Evolutionary conservation across 2,113 vertebrate genomes (phyloP), one percentile per base, ranked within the genome.

Genomic region (Gymnobelideus leadbeateri): DNA sequence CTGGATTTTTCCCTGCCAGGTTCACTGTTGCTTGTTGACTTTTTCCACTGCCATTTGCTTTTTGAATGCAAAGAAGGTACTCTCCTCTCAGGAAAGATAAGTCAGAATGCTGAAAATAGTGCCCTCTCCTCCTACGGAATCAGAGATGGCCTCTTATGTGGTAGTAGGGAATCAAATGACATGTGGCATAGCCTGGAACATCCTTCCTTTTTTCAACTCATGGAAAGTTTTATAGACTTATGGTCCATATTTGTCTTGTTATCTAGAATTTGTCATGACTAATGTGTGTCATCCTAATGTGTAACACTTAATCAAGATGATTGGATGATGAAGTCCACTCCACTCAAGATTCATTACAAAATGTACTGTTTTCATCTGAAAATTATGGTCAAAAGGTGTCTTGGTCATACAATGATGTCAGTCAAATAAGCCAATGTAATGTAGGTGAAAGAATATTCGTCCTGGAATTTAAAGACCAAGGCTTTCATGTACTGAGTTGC

Each of bases 11-110:
- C 91, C 94, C 46, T 94, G 1, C 91, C 77, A 89, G 19, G 31
- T 92, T 96, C 8, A 19, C 54, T 92, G 9, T 96, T 91, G 61
- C 49, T 95, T 53, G 89, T 95, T 93, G 91, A 84, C 25, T 93
- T 89, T n/a, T 9, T 0, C 0, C 0, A 6, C 49, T 68, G 51
- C 21, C 2, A 37, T 61, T 92, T 37, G 90, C 57, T 96, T 94
- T 31, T 52, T 94, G 93, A 93, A 3, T 92, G 31, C 26, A 93
- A 11, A 54, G 89, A 91, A 90, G 51, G 21, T 61, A 51, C 53
- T 46, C 8, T 26, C 52, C n/a, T 94, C 52, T 90, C 43, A 7
- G 57, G 28, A 54, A 54, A 55, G 25, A 26, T 55, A 55, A 55
- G 25, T 55, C 24, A 55, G 54, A 26, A 55, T 55, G 54, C 54